Base-by-base conservation (phyloP, 2,888 invertebrate genomes). In the Troides oblongomaculatus region DNA sequence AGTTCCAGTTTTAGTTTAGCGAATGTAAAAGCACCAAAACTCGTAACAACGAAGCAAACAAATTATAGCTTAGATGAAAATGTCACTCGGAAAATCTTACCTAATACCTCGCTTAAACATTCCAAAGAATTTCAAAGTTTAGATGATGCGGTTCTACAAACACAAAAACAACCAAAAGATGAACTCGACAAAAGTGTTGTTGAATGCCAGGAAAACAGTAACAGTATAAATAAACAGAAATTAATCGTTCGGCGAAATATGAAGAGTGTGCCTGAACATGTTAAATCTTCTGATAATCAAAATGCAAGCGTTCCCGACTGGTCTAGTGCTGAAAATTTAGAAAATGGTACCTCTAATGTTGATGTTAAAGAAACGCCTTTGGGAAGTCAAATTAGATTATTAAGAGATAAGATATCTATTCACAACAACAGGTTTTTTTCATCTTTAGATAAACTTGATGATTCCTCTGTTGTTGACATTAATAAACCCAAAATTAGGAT, bases 21-120 rank as follows among this genome's bases (percentile, higher is more conserved):
- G 7, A 95, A 94, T 71, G 94, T 93, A 59, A 94, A 93, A 77
- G 82, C 93, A 0, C 86, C 89, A 1, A 93, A 93, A 79, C 81
- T 94, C n/a, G 89, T 92, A 61, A 89, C 88, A 12, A 93, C 91
- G 2, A 95, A 94, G 81, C 93, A 95, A 74, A 94, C 95, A 81
- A 96, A 96, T 85, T 94, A 95, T 71, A 97, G 96, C 79, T 91
- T 96, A 67, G 97, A 97, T 78, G 97, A 97, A 80, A 95, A 94
- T 72, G 92, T 92, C 0, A 88, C 93, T 36, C 87, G 93, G 50
- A 87, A 87, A 76, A 81, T 77, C 65, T 72, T 84, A 62, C 85
- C 81, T 46, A 84, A 88, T 78, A 78, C 90, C 1, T 84, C 93
- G 23, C 80, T 90, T n/a, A 93, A 93, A 77, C 90, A 93, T 72